Evolutionary conservation across 2,113 vertebrate genomes (phyloP), one percentile per base, ranked within the genome.

Genomic region (Ochotona princeps): DNA sequence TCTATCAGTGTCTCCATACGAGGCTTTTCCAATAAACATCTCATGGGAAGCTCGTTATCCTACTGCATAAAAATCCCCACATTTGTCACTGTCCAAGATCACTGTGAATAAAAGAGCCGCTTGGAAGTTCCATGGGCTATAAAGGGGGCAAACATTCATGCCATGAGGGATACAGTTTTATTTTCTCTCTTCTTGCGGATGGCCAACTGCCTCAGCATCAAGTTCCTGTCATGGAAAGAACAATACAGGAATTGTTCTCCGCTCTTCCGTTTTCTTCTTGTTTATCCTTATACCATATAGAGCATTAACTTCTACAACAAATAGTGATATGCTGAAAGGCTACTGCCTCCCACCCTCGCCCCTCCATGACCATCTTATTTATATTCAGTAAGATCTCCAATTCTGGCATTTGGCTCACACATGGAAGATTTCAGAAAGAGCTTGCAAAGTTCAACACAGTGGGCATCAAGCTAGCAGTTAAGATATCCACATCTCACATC

Each of bases 1-100:
- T 92, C 57, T 75, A 60, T 13, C 90, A 90, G 25, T 89, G 91
- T 85, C 66, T 89, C 38, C 78, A 8, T 30, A 87, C 32, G 51
- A 30, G 26, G 1, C 18, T 87, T 94, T 90, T 70, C 67, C 17
- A 12, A 30, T 35, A 44, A 66, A n/a, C 91, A 76, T 84, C 51
- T 63, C 61, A 54, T 65, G 44, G 65, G 20, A 66, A 91, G 83
- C 0, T 14, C 35, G 13, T 5, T 30, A 63, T 54, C 9, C 21
- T 35, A 1, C 25, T 76, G 49, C 12, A 87, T 60, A 94, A 91
- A 95, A 72, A 28, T 25, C 67, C 82, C 49, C n/a, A 18, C 4
- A 85, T 70, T 78, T 92, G 32, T 11, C n/a, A 67, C 76, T 49
- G 7, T 78, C 14, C 38, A 26, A 1, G 47, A 32, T 66, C 78